Conservation (phyloP, 2,797 vertebrate genomes). For the Urophycis tenuis region DNA sequence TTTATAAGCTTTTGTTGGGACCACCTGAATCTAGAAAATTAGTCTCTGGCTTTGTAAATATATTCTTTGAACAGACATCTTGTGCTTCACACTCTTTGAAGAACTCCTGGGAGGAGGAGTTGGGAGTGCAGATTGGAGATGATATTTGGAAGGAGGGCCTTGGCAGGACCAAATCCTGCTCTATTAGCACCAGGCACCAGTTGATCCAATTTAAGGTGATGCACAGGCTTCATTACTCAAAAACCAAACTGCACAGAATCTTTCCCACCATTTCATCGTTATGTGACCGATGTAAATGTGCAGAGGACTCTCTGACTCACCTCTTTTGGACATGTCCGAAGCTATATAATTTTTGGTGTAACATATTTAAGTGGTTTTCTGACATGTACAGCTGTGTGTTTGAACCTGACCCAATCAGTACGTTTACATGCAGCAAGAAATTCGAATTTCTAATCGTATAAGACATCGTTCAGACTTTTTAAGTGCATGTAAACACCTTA, state of each 20-base stretch:
- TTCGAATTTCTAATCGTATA: no score
- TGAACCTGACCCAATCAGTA: neutral
- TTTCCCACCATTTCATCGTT: no score
- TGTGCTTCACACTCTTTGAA: neutral
- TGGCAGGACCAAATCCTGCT: constrained; percentile 3
- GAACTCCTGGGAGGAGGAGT: neutral
- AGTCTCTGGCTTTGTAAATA: neutral
- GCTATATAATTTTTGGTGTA: neutral
- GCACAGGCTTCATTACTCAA: no score
- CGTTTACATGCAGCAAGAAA: no score
- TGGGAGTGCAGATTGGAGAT: neutral
- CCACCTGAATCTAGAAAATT: neutral
- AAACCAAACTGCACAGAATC: no score
- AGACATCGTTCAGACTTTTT: no score
- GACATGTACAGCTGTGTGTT: constrained; percentile 5
- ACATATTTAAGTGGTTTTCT: constrained; percentile 1
- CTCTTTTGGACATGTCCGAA: neutral
- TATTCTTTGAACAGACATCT: constrained; percentile 6
- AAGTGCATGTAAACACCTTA: no score
- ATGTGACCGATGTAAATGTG: neutral
- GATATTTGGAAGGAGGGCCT: constrained; percentile 8
- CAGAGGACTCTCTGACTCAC: neutral
- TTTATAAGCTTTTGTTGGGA: constrained; percentile 4
- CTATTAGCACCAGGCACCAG: constrained; percentile 11
- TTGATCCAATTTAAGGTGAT: no score